phyloP scores from a whole-genome alignment of 2,888 invertebrate species.

The Chorisops tibialis region DNA sequence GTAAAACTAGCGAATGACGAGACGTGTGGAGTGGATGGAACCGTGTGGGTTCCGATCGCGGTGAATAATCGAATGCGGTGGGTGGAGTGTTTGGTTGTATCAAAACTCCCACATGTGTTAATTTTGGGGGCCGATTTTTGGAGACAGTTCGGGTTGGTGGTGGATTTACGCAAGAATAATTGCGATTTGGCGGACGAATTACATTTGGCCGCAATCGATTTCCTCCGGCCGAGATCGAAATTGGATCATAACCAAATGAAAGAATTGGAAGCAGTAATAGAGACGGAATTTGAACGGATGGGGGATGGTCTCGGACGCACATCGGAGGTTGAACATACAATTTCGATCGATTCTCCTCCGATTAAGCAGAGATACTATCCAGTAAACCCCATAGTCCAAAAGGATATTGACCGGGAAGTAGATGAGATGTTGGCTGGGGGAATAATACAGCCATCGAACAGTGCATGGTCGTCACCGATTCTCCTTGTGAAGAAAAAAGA shows the following conservation, averaged over 20 bases:
- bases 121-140: neutral
- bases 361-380: conserved; percentile 30
- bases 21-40: neutral
- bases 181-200: no score
- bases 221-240: no score
- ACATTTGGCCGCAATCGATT: no score
- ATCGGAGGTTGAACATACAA: no score
- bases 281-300: no score
- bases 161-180: no score
- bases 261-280: no score
- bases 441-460: conserved; percentile 36
- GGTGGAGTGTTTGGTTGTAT: no score
- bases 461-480: conserved; percentile 35
- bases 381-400: no score
- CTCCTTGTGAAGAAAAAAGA: conserved; percentile 35
- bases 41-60: neutral
- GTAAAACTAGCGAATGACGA: conserved; percentile 17
- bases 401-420: neutral
- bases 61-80: neutral
- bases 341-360: conserved; percentile 24
- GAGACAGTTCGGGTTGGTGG: no score
- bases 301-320: neutral
- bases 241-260: no score
- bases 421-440: conserved; percentile 29
- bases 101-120: no score